Evolutionary conservation across 2,797 vertebrate genomes (phyloP).

Genomic region (Mastacembelus armatus): DNA sequence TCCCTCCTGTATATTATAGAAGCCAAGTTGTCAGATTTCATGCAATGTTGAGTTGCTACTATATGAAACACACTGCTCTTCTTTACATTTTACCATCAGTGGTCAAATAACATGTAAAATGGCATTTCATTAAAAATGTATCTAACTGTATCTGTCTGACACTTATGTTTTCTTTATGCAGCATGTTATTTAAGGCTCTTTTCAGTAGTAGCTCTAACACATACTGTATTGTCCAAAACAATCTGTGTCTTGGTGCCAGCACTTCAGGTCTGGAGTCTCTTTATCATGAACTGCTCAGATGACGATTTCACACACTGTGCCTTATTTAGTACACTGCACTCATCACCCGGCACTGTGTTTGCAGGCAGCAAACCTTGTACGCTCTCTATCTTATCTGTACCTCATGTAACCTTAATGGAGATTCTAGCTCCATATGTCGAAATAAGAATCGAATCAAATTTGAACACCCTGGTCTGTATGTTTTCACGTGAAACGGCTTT

Average conservation of each 20-base stretch:
- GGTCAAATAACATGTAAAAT: not conserved
- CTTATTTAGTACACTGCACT: constrained; percentile 19
- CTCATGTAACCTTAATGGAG: too few relatives aligned
- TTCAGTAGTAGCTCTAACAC: not conserved
- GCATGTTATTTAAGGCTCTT: not conserved
- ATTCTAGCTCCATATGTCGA: too few relatives aligned
- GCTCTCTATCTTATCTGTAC: too few relatives aligned
- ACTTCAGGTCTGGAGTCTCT: constrained; percentile 6
- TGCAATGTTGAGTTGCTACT: not conserved
- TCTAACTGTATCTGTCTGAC: not conserved
- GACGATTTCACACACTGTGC: constrained; percentile 30
- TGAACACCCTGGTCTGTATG: too few relatives aligned
- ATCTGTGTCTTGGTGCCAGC: constrained; percentile 1
- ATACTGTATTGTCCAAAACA: too few relatives aligned
- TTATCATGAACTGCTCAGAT: constrained; percentile 15
- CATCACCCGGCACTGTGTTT: constrained; percentile 21
- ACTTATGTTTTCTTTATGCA: not conserved
- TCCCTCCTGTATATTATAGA: not conserved
- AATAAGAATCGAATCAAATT: too few relatives aligned
- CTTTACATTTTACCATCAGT: not conserved
- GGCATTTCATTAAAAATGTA: too few relatives aligned
- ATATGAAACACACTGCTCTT: not conserved
- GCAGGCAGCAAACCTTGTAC: constrained; percentile 2
- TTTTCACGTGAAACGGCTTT: too few relatives aligned
- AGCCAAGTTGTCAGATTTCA: not conserved